Base-by-base conservation (phyloP, 2,113 vertebrate species). In the Equus quagga region DNA sequence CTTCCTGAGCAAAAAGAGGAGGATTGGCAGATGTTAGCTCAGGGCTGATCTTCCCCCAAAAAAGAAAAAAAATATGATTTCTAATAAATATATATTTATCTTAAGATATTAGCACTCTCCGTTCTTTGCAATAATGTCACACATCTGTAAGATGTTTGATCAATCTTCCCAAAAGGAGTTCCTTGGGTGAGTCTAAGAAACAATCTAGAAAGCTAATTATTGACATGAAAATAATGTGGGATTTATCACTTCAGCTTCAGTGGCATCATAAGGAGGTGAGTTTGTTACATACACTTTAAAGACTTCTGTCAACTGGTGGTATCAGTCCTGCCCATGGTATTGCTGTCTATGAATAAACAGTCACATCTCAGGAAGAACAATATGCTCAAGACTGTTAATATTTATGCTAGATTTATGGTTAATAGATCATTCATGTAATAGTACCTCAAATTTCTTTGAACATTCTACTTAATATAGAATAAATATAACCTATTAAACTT, bases 351-450 rank as follows among this genome's bases (percentile, higher is more conserved):
- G 69, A 17, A 46, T 90, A 69, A 93, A 82, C 13, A 65, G 51
- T 60, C n/a, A 44, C 72, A 81, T 88, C 86, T 93, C 75, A 75
- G 54, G 41, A 65, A 67, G 18, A 82, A 73, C 18, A 78, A 78
- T 76, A n/a, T 51, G 28, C 7, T 84, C 62, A 91, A 79, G 78
- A 87, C 21, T 18, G n/a, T 44, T 91, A 72, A 78, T 93, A 7
- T 93, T 97, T 82, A 62, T 36, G 88, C 36, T 83, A 91, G 54
- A 79, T 91, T 90, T 93, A 73, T 49, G 54, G 78, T 88, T 82
- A 82, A 65, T 83, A 72, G 46, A 89, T 78, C 58, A 72, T 65
- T 94, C 62, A 88, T 83, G 60, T 60, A 49, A 65, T 51, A 79
- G 56, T 28, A 83, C 54, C 81, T 79, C 70, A 93, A 75, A 67